Conservation (phyloP, 1,140 invertebrate genomes). For the Dendroctonus valens region DNA sequence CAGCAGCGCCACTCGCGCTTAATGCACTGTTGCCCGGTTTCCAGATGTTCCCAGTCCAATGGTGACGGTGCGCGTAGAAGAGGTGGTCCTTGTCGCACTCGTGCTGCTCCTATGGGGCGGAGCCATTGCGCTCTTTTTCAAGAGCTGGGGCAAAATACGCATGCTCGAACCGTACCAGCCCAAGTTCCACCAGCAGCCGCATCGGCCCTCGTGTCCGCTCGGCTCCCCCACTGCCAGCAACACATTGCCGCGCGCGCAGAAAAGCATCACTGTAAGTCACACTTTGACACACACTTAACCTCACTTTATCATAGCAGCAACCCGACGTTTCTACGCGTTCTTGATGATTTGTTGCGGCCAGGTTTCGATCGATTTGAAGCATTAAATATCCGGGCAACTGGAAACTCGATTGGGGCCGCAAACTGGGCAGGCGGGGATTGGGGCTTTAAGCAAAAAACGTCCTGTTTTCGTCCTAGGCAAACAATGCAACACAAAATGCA, state of each 20-base stretch:
- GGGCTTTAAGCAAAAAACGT: too few relatives aligned
- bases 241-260: constrained; percentile 27
- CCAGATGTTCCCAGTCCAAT: constrained; percentile 8
- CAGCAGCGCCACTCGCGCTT: not conserved
- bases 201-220: constrained; percentile 69
- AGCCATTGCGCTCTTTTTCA: constrained; percentile 77
- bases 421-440: too few relatives aligned
- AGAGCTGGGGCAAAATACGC: constrained; percentile 83
- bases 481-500: too few relatives aligned
- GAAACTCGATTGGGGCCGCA: too few relatives aligned
- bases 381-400: too few relatives aligned
- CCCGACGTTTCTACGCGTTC: too few relatives aligned
- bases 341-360: too few relatives aligned
- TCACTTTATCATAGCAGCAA: too few relatives aligned
- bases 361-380: too few relatives aligned
- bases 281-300: not conserved
- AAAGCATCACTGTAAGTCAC: constrained; percentile 5
- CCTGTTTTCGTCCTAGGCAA: too few relatives aligned
- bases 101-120: constrained; percentile 75
- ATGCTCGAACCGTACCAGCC: constrained; percentile 81
- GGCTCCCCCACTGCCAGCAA: constrained; percentile 49
- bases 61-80: constrained; percentile 64
- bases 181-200: constrained; percentile 67
- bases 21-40: not conserved
- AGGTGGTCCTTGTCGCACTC: constrained; percentile 71